Evolutionary conservation across 2,888 invertebrate genomes (phyloP).

Genomic region (Erannis defoliaria): DNA sequence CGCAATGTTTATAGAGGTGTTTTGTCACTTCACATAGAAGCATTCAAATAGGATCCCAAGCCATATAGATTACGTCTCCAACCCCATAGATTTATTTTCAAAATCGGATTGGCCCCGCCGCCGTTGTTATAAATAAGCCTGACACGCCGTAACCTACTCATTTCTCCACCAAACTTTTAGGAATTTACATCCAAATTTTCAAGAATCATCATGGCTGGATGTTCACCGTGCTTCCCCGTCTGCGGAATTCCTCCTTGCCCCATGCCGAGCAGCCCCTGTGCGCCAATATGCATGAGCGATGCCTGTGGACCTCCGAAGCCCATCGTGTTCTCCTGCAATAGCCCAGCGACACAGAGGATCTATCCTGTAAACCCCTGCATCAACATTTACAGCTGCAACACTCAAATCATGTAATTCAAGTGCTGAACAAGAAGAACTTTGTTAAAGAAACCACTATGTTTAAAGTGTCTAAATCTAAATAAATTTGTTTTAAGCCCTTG

Average conservation of each 20-base stretch:
- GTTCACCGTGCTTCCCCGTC: conserved; percentile 15
- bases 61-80: conserved; percentile 31
- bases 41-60: neutral
- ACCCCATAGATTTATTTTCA: conserved; percentile 42
- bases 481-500: conserved; percentile 11
- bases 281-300: conserved; percentile 8
- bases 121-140: conserved; percentile 54
- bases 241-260: conserved; percentile 23
- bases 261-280: conserved; percentile 32
- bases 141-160: conserved; percentile 35
- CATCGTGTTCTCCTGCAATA: conserved; percentile 54
- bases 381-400: conserved; percentile 80
- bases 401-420: conserved; percentile 70
- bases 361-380: conserved; percentile 73
- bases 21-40: neutral
- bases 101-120: conserved; percentile 48
- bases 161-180: conserved; percentile 42
- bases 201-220: conserved; percentile 48
- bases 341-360: conserved; percentile 57
- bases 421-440: neutral
- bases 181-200: conserved; percentile 38
- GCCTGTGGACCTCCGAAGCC: conserved; percentile 46
- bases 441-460: conserved; percentile 12
- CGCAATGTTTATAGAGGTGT: neutral
- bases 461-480: conserved; percentile 39